Percentiles rank a stretch among this genome's conserved stretches.
Conservation (phyloP, 2,113 vertebrate genomes). For the Aramus guarauna region DNA sequence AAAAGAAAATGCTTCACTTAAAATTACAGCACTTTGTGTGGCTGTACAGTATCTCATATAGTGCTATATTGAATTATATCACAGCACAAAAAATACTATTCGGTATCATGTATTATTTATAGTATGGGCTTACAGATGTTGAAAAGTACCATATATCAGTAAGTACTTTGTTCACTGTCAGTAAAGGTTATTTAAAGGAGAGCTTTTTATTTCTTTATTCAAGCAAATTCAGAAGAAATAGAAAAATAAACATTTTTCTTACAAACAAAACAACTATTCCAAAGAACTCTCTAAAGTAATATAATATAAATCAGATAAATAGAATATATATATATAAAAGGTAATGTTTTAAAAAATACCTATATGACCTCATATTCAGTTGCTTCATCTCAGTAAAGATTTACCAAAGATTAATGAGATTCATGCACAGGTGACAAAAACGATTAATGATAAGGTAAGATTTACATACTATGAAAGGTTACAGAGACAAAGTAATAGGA, state of each 20-base stretch:
- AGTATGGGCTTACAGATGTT: neutral
- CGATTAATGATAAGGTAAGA: neutral
- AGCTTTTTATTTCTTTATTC: neutral
- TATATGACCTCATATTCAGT: neutral
- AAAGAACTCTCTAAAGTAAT: neutral
- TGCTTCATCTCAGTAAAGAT: neutral
- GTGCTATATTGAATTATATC: neutral
- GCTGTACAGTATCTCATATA: neutral
- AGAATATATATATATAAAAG: neutral
- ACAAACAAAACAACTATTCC: neutral
- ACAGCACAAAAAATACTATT: neutral
- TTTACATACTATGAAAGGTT: neutral
- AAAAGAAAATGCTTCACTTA: neutral
- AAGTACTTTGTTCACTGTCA: neutral
- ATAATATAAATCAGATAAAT: neutral
- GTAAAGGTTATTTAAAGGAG: neutral
- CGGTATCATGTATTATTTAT: conserved; percentile 4
- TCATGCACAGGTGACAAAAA: neutral
- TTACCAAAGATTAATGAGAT: conserved; percentile 23
- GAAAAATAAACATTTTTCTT: neutral
- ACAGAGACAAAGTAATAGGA: neutral
- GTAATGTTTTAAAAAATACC: neutral
- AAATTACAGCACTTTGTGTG: neutral
- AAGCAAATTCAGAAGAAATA: neutral
- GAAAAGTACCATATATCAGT: neutral